Evolutionary conservation across 1,140 invertebrate genomes (phyloP), one percentile per base, ranked within the genome.

Genomic region (Triops longicaudatus): DNA sequence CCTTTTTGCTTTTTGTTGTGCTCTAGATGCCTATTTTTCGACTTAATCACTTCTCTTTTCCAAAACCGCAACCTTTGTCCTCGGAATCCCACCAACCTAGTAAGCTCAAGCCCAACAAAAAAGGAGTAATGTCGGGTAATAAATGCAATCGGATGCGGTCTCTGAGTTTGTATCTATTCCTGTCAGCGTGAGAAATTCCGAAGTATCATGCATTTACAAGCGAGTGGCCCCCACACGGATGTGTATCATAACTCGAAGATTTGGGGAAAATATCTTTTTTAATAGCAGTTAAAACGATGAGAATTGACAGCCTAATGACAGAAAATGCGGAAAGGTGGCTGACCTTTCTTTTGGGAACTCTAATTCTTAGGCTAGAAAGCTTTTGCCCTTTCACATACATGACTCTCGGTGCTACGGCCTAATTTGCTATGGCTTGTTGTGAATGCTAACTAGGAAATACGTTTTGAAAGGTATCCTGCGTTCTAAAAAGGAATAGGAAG

Each of bases 131-230:
- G n/a, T 22, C 22, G 14, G 22, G 17, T 17, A 22, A n/a, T n/a
- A 63, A 63, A 63, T 63, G 50, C n/a, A 63, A 63, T 63, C 50
- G 50, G 50, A 63, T 63, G 50, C 50, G 50, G 50, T 63, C 50
- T 63, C 22, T 63, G 10, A n/a, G 3, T 63, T 22, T 22, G 17
- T 10, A 22, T 63, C 14, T 22, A 17, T 63, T 63, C 14, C 50
- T 6, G 22, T 14, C 14, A 63, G 50, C 50, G 50, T 63, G 50
- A 63, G 50, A 63, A 63, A n/a, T n/a, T 63, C 31, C 31, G 50
- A 22, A 17, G 17, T 3, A 63, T n/a, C 14, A 63, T 17, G 50
- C 50, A 37, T 37, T 37, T 37, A 37, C 22, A 10, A 63, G 14
- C 10, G 6, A 63, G 50, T 2, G 14, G 50, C 50, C 22, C 50